Conservation (phyloP, 1,140 invertebrate genomes). For the Cotesia chilonis region DNA sequence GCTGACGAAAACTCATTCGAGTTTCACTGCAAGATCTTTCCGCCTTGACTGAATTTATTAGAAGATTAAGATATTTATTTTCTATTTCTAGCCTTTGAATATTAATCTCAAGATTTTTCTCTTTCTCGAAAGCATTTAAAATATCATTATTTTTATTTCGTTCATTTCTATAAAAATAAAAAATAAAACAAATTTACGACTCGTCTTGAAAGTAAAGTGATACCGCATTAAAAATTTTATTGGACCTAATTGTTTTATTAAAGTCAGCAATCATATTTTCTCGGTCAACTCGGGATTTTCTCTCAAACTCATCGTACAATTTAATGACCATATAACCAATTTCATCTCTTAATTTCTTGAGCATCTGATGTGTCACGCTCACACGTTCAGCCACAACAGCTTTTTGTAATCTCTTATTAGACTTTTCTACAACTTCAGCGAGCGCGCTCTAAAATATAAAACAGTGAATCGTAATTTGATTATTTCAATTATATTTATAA, state of each 20-base stretch:
- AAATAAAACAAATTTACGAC: slow-evolving; percentile 28
- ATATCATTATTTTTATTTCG: no score
- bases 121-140: no score
- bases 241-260: slow-evolving; percentile 53
- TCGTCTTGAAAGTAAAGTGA: no score
- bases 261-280: slow-evolving; percentile 57
- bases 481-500: no score
- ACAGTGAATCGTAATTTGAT: no score
- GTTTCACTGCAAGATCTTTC: no score
- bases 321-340: slow-evolving; percentile 44
- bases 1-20: no score
- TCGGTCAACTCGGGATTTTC: slow-evolving; percentile 44
- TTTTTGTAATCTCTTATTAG: slow-evolving; percentile 46
- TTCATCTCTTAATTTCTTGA: slow-evolving; percentile 52
- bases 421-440: slow-evolving; percentile 35
- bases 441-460: slow-evolving; percentile 35
- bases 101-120: background rate
- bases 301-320: slow-evolving; percentile 51
- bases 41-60: background rate
- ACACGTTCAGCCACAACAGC: slow-evolving; percentile 49
- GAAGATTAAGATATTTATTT: background rate
- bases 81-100: slow-evolving; percentile 1
- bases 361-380: slow-evolving; percentile 47
- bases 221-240: background rate
- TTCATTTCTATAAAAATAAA: background rate